Conservation (phyloP, 1,140 invertebrate species). For the Ceratoteleas bidentatus region DNA sequence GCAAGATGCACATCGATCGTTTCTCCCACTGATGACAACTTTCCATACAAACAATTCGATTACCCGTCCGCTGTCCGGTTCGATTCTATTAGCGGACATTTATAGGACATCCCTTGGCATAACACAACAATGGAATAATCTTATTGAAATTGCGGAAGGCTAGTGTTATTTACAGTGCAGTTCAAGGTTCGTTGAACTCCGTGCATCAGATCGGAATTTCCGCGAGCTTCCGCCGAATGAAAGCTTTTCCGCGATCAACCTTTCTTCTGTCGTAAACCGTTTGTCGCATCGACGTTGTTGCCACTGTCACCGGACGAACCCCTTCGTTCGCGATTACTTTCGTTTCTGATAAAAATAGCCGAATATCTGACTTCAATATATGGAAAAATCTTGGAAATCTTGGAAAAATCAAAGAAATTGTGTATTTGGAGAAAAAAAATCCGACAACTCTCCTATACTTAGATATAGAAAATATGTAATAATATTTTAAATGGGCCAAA, state of each 20-base stretch:
- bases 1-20: too few relatives aligned
- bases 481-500: too few relatives aligned
- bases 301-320: too few relatives aligned
- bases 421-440: too few relatives aligned
- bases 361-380: not conserved
- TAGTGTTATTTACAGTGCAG: conserved; percentile 28
- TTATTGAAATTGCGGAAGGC: conserved; percentile 33
- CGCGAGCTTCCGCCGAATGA: conserved; percentile 13
- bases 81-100: conserved; percentile 1
- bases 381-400: too few relatives aligned
- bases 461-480: too few relatives aligned
- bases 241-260: conserved; percentile 15
- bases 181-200: conserved; percentile 48
- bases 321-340: not conserved
- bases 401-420: too few relatives aligned
- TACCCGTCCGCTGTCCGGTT: not conserved
- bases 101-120: conserved; percentile 1
- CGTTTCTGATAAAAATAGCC: not conserved
- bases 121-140: conserved; percentile 24
- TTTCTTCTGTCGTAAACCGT: conserved; percentile 8
- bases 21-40: not conserved
- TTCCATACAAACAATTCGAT: not conserved
- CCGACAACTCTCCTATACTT: too few relatives aligned
- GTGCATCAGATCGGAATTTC: conserved; percentile 22
- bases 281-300: not conserved